Base-by-base conservation (phyloP, 2,113 vertebrate genomes). In the Coptodon rendalli region DNA sequence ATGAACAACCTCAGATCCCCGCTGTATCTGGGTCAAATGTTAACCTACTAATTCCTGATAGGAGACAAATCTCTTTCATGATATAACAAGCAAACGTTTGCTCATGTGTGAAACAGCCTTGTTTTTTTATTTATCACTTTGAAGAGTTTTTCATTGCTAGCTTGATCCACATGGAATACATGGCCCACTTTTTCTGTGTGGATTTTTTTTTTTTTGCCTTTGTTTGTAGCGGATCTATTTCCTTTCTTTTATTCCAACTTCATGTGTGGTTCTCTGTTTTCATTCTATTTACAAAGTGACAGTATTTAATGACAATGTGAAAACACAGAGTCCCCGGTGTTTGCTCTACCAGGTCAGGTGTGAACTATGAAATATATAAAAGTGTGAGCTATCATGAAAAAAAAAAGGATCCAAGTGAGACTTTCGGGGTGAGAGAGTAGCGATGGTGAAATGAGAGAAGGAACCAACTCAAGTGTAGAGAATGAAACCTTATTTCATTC, bases 41-140 rank as follows among this genome's bases (percentile, higher is more conserved):
- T 76, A 93, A 92, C 88, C 86, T 56, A 84, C 87, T 87, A 87
- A 86, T 86, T 93, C 80, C 85, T 90, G 92, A 94, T 89, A 82
- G 89, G 79, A 90, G 89, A 92, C 92, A 90, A 91, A 90, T 91
- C 89, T 94, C 89, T 91, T 92, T 94, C 82, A 87, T 93, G 92
- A 91, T 90, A 87, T 87, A 95, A 94, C 88, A 89, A 88, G 83
- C 87, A 89, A 85, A 86, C 27, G 76, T 87, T 93, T 88, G 87
- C 89, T 93, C 76, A 80, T 91, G 85, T 92, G 89, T 84, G 27
- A 86, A 90, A 78, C 91, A 76, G 87, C 66, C 89, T 89, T 89
- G 86, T 90, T 91, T 90, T 85, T 91, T 94, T 93, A 92, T 93
- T 93, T 82, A 93, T 91, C 68, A 86, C 92, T 95, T 92, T 93